phyloP scores from a whole-genome alignment of 2,797 vertebrate species.

The Melanotaenia pygmaea region DNA sequence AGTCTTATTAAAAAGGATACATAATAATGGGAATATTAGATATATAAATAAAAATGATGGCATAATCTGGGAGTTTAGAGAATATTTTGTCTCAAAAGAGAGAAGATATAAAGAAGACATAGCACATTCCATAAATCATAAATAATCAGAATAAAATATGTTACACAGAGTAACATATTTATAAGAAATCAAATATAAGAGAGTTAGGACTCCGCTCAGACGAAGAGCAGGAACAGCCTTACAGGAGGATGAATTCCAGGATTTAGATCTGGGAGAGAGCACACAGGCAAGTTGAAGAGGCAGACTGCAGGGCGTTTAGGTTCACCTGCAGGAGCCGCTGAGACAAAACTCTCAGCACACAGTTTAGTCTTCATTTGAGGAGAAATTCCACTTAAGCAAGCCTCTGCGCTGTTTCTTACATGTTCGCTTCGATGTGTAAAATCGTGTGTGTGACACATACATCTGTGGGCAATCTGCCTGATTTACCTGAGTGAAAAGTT shows the following conservation, averaged over 20 bases:
- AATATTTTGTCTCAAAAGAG: background rate
- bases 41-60: slow-evolving; percentile 9
- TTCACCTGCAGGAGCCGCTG: slow-evolving; percentile 70
- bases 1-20: slow-evolving; percentile 41
- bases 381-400: background rate
- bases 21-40: slow-evolving; percentile 46
- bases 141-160: background rate
- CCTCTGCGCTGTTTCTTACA: background rate
- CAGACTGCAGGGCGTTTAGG: slow-evolving; percentile 56
- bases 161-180: background rate
- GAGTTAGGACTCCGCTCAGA: background rate
- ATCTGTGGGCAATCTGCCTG: slow-evolving; percentile 38
- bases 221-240: slow-evolving; percentile 23
- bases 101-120: background rate
- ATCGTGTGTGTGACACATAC: slow-evolving; percentile 68
- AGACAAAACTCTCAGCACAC: background rate
- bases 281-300: slow-evolving; percentile 59
- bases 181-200: slow-evolving; percentile 5
- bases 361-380: slow-evolving; percentile 21
- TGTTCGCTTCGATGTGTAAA: slow-evolving; percentile 31
- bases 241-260: slow-evolving; percentile 57
- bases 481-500: slow-evolving; percentile 64
- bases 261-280: slow-evolving; percentile 63
- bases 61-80: slow-evolving; percentile 10
- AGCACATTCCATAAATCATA: background rate